Conservation (phyloP, 2,888 invertebrate genomes). For the Anoplius nigerrimus region DNA sequence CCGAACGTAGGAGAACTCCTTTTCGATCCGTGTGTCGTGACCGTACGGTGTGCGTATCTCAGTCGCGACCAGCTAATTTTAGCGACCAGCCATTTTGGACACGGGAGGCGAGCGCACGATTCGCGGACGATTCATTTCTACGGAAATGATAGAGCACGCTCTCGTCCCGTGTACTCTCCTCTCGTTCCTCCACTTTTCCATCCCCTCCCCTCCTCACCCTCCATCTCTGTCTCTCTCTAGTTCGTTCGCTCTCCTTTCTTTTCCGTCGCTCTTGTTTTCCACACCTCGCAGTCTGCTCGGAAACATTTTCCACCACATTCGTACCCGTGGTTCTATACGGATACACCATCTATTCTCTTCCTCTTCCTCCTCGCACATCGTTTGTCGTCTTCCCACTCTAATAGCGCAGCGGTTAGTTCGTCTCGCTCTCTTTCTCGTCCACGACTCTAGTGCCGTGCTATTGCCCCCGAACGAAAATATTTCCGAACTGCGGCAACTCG, state of each 20-base stretch:
- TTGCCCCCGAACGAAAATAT: too few relatives aligned
- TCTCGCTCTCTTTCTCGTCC: background rate
- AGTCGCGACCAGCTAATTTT: constrained; percentile 62
- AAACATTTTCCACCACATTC: background rate
- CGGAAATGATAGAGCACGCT: constrained; percentile 38
- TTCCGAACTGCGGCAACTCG: too few relatives aligned
- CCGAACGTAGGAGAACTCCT: constrained; percentile 4
- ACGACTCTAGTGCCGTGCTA: too few relatives aligned
- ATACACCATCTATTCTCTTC: background rate
- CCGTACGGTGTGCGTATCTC: constrained; percentile 4
- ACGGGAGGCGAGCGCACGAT: constrained; percentile 49
- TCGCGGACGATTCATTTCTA: constrained; percentile 42
- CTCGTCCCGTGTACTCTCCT: background rate
- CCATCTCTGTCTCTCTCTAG: background rate
- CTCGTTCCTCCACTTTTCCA: constrained; percentile 14
- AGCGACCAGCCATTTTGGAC: constrained; percentile 71
- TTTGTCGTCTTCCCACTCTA: background rate
- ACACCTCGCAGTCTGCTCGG: too few relatives aligned
- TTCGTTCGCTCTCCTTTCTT: background rate
- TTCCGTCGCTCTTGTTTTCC: constrained; percentile 7
- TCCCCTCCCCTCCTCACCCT: background rate
- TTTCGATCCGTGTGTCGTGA: background rate
- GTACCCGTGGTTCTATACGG: background rate
- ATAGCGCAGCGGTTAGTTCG: background rate
- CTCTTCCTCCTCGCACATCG: background rate